Conservation (phyloP, 2,797 vertebrate genomes). For the Selene dorsalis region DNA sequence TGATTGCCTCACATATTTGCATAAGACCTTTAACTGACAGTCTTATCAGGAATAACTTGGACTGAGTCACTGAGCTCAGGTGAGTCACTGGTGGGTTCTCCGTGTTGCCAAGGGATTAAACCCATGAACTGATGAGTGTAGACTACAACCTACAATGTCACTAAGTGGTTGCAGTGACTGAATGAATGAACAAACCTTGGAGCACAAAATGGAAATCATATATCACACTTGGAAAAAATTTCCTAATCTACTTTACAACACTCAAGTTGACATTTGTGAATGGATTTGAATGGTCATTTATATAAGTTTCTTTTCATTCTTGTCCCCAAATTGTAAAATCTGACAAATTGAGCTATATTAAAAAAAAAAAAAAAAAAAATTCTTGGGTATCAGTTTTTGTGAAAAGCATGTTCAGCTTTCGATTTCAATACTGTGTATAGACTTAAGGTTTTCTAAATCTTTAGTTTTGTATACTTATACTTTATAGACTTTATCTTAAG, state of each 20-base stretch:
- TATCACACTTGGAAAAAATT: background rate
- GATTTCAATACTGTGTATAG: no score
- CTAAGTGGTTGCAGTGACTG: background rate
- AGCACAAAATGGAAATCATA: background rate
- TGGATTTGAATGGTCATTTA: no score
- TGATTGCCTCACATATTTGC: conserved; percentile 18
- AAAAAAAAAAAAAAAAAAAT: no score
- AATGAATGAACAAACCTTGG: background rate
- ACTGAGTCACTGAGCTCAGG: background rate
- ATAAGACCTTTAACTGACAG: conserved; percentile 5
- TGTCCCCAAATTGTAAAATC: no score
- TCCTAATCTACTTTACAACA: background rate
- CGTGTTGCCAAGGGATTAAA: conserved; percentile 11
- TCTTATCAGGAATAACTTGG: background rate
- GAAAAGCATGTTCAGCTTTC: no score
- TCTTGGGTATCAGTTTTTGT: no score
- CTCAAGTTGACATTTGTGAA: background rate
- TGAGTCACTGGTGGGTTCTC: background rate
- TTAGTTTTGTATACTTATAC: no score
- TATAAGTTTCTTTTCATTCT: no score
- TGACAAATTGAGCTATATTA: no score
- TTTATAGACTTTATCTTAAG: no score
- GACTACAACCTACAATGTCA: background rate
- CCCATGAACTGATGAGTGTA: conserved; percentile 18
- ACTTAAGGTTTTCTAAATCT: no score